Conservation (phyloP, 2,888 invertebrate species). For the Cancer borealis region DNA sequence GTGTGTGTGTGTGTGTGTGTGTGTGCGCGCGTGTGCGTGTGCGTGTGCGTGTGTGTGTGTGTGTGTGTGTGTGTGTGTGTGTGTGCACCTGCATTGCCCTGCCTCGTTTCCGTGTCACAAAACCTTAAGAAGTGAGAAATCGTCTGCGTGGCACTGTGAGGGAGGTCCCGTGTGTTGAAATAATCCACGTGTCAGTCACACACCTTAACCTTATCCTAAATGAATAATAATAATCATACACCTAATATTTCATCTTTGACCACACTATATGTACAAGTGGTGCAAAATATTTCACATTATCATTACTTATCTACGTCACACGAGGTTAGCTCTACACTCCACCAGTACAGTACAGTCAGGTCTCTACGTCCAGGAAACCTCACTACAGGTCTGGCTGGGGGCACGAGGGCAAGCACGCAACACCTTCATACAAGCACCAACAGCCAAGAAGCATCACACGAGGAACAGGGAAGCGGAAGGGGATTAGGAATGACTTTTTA, state of each 20-base stretch:
- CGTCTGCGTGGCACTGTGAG: not conserved
- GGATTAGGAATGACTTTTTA: not conserved
- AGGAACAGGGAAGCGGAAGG: not conserved
- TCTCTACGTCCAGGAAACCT: not conserved
- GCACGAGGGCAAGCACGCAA: not conserved
- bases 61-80: slow-evolving; percentile 28
- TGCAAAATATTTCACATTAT: not conserved
- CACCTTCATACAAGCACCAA: slow-evolving; percentile 15
- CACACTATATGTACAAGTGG: not conserved
- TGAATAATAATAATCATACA: not conserved
- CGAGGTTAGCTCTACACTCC: slow-evolving; percentile 6
- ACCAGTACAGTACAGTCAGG: slow-evolving; percentile 5
- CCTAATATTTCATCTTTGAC: not conserved
- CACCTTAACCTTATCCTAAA: not conserved
- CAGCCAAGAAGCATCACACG: slow-evolving; percentile 30
- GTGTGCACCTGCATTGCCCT: not conserved
- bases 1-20: slow-evolving; percentile 1
- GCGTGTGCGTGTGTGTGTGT: not conserved
- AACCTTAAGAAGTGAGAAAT: not conserved
- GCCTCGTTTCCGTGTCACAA: not conserved
- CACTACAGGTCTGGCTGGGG: not conserved
- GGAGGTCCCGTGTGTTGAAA: not conserved
- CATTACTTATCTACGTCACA: slow-evolving; percentile 32
- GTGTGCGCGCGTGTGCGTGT: not conserved
- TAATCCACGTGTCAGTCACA: not conserved